phyloP scores from a whole-genome alignment of 2,113 vertebrate species.

The Anseranas semipalmata region DNA sequence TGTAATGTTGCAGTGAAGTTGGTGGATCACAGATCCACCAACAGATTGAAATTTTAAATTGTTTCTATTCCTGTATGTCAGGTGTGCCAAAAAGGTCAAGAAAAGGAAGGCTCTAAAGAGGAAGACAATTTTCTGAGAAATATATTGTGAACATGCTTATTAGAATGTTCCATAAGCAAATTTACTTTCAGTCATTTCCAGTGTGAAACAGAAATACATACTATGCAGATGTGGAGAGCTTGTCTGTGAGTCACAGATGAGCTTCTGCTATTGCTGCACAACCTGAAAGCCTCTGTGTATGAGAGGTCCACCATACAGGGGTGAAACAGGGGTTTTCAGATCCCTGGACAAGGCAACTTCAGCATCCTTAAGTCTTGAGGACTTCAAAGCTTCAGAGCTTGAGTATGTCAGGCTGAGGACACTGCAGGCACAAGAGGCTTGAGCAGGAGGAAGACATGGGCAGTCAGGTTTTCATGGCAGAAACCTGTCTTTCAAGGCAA shows the following conservation, averaged over 20 bases:
- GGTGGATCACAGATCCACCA: not conserved
- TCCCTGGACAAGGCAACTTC: not conserved
- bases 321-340: not conserved
- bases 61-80: not conserved
- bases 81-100: not conserved
- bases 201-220: not conserved
- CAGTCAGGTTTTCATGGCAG: not conserved
- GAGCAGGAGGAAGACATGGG: not conserved
- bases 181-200: not conserved
- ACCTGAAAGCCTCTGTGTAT: not conserved
- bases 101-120: not conserved
- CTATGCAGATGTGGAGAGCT: not conserved
- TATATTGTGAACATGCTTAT: not conserved
- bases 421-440: not conserved
- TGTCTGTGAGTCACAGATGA: not conserved
- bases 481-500: not conserved
- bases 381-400: not conserved
- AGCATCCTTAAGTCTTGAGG: not conserved
- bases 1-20: not conserved
- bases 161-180: not conserved
- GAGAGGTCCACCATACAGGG: rapidly evolving
- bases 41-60: not conserved
- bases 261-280: not conserved
- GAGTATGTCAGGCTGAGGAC: not conserved
- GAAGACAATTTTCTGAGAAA: not conserved